Base-by-base conservation (phyloP, 2,113 vertebrate species). In the Sciurus niger region DNA sequence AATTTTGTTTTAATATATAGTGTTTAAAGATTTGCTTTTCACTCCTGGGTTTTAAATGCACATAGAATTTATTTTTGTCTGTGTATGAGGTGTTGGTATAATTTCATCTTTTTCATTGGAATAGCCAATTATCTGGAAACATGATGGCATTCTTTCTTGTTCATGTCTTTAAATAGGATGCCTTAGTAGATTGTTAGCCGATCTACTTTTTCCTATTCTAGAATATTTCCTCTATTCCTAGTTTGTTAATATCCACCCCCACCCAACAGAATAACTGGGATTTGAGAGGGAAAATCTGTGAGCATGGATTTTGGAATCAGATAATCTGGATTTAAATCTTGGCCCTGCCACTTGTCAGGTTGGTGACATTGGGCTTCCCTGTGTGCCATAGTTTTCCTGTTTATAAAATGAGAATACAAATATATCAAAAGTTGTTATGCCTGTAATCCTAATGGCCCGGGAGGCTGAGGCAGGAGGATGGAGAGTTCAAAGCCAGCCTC, bases 301-400 rank as follows among this genome's bases (percentile, higher is more conserved):
- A 60, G 17, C 18, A 7, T 48, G 34, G 20, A 92, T 18, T 74
- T 88, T 76, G 53, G 43, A 67, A n/a, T 80, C 16, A 91, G 32
- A 20, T 37, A 32, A 60, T 73, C 30, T 92, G 4, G 32, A 86
- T 92, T 92, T 58, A 88, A 58, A 88, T 83, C 68, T 37, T 88
- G 24, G 3, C 7, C 32, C 43, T 63, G 10, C 22, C 53, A 46
- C 28, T 68, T 70, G 53, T 58, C 46, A 94, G 6, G 30, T 58
- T 12, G 13, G 40, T 86, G 28, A 55, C 8, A 74, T 34, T 74
- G 58, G 24, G 4, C 12, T 87, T 92, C 74, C 17, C 51, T 73
- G 6, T 79, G 37, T 79, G 37, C 32, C 70, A 37, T 9, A 78
- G 11, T 8, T 70, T 63, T n/a, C 13, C 30, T 67, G 22, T 48